Evolutionary conservation across 2,888 invertebrate genomes (phyloP), one percentile per base, ranked within the genome.

Genomic region (Platerodrilus igneus): DNA sequence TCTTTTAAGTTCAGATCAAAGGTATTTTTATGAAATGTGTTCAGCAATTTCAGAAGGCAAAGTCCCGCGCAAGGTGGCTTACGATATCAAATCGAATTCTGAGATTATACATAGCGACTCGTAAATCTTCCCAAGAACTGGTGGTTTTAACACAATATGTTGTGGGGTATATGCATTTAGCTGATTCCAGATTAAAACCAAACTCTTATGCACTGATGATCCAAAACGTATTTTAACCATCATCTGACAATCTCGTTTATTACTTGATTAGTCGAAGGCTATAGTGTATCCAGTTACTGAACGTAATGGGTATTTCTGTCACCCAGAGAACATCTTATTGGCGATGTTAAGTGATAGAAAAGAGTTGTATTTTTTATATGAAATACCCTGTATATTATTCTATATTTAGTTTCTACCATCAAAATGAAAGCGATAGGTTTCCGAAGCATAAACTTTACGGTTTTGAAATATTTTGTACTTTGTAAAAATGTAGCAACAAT

Each of bases 71-170:
- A 28, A 34, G 48, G 23, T 53, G 47, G 47, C 37, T 53, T 4
- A 53, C 46, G 13, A 48, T 37, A 18, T 41, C 51, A 9, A 44
- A 48, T 38, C 10, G 48, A 15, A 47, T 51, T 17, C 30, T 54
- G 15, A 15, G 52, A 26, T 32, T 51, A 29, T 48, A 52, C 37
- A 27, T 52, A 30, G 34, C 34, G 20, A 45, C 41, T 16, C 17
- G 26, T 17, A 34, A 33, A 20, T 40, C 47, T 14, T 28, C 37
- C 11, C 31, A 41, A 25, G 32, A 48, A 17, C 16, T 43, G 9
- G 15, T 28, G 30, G 33, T 26, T 10, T 34, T 45, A n/a, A 22
- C 30, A 10, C 23, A 34, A 16, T 44, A 40, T 19, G 39, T 50
- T 21, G 14, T 49, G 10, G 43, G 46, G 33, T 41, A 47, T 6